Evolutionary conservation across 2,888 invertebrate species (phyloP).

Genomic region (Pantelozetes paolii): DNA sequence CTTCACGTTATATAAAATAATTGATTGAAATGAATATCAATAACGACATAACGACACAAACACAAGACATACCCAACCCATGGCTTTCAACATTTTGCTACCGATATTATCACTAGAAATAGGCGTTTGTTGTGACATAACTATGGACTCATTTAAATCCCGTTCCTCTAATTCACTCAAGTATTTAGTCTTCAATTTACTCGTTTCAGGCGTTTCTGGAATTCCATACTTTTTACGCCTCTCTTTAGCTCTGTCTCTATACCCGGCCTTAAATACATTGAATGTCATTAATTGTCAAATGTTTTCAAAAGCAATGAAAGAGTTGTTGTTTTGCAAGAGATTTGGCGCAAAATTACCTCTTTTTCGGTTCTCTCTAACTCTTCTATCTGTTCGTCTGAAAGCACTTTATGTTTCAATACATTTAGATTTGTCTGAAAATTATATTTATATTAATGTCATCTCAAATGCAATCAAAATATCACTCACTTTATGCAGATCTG

Average conservation of each 20-base stretch:
- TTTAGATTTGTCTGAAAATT: slow-evolving; percentile 34
- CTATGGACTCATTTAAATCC: not conserved
- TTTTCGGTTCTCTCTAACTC: slow-evolving; percentile 46
- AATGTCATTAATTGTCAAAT: too few species aligned
- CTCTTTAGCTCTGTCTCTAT: slow-evolving; percentile 94
- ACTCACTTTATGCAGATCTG: slow-evolving; percentile 75
- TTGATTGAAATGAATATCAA: not conserved
- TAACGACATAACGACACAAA: too few species aligned
- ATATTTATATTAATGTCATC: not conserved
- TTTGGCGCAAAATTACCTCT: too few species aligned
- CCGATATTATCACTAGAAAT: slow-evolving; percentile 87
- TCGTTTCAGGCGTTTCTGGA: slow-evolving; percentile 71
- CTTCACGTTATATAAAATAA: slow-evolving; percentile 4
- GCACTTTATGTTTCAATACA: slow-evolving; percentile 24
- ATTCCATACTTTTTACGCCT: slow-evolving; percentile 87
- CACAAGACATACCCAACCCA: slow-evolving; percentile 75
- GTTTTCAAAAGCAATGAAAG: not conserved
- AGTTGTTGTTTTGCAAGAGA: not conserved
- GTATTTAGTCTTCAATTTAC: slow-evolving; percentile 65
- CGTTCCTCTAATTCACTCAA: slow-evolving; percentile 56
- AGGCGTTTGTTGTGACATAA: slow-evolving; percentile 7
- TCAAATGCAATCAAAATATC: not conserved
- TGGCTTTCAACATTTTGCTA: slow-evolving; percentile 88
- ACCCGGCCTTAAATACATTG: slow-evolving; percentile 54
- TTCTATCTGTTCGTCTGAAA: slow-evolving; percentile 45